phyloP scores from a whole-genome alignment of 2,797 vertebrate genomes.

The Buceros bicornis region DNA sequence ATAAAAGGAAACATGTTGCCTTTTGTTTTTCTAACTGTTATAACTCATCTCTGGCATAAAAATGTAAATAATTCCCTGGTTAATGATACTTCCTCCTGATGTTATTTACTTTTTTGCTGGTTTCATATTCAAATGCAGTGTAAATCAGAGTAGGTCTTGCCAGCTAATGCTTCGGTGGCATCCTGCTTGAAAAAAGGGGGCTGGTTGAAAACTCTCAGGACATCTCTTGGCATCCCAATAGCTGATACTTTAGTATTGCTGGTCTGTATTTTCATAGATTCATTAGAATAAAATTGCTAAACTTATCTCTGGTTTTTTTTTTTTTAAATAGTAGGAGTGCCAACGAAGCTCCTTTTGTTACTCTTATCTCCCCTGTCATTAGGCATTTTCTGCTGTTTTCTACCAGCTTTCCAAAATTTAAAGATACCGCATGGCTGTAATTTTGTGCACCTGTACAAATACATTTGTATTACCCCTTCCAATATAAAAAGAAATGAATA shows the following conservation, averaged over 20 bases:
- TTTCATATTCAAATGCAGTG: not conserved
- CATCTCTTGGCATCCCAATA: not conserved
- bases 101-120: not conserved
- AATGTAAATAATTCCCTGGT: not conserved
- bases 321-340: not conserved
- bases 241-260: not conserved
- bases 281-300: not conserved
- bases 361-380: not conserved
- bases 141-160: not conserved
- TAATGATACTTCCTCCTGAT: not conserved
- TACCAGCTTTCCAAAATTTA: not conserved
- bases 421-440: not conserved
- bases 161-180: not conserved
- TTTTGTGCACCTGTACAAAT: conserved; percentile 40
- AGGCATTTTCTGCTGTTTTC: not conserved
- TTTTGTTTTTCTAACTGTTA: not conserved
- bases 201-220: not conserved
- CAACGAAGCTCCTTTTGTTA: not conserved
- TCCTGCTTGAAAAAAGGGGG: not conserved
- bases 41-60: not conserved
- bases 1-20: not conserved
- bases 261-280: not conserved
- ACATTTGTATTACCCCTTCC: not conserved
- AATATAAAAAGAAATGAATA: conserved; percentile 20
- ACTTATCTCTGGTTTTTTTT: not conserved